Conservation (phyloP, 2,888 invertebrate species). For the Pristionchus exspectatus region DNA sequence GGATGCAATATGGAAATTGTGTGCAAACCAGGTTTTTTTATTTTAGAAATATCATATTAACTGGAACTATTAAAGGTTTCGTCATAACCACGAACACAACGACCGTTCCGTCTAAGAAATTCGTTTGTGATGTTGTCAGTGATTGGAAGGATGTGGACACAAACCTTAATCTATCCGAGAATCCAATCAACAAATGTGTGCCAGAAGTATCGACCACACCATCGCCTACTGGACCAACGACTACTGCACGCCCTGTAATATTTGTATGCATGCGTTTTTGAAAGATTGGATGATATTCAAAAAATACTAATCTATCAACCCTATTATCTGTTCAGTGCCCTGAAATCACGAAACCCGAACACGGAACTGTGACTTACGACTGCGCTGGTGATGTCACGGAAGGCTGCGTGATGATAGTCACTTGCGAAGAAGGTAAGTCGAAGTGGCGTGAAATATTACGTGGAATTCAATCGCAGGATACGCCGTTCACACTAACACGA, state of each 20-base stretch:
- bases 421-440: background rate
- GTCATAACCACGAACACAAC: background rate
- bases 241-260: background rate
- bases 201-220: background rate
- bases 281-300: too few species aligned
- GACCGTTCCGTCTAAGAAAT: background rate
- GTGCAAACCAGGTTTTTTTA: constrained; percentile 1
- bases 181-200: background rate
- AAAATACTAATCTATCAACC: too few species aligned
- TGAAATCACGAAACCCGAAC: too few species aligned
- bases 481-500: background rate
- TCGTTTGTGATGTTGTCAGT: background rate
- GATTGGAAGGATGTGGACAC: background rate
- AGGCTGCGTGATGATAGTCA: background rate
- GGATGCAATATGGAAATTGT: background rate
- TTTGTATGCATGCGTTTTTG: background rate
- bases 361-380: background rate
- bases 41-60: background rate
- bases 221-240: background rate
- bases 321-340: too few species aligned
- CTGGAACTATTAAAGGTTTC: background rate
- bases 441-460: too few species aligned
- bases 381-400: background rate
- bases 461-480: background rate
- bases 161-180: background rate